Percentiles rank a stretch among this genome's conserved stretches.
Conservation (phyloP, 1,140 invertebrate species). For the Zeugodacus cucurbitae region DNA sequence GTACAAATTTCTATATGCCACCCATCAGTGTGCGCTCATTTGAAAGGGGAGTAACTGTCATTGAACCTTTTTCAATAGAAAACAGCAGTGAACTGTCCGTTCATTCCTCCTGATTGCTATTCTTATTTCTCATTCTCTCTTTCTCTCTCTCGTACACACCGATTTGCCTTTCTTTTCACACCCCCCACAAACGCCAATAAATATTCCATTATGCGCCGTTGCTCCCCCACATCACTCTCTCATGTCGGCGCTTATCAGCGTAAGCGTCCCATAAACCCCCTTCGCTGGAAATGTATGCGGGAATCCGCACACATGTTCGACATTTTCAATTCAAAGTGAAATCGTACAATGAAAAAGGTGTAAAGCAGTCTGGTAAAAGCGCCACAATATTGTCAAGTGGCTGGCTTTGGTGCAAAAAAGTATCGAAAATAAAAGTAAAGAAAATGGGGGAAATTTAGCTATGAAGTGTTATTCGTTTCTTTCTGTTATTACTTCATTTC, state of each 20-base stretch:
- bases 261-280: neutral
- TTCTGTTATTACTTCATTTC: neutral
- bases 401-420: neutral
- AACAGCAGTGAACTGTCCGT: neutral
- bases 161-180: neutral
- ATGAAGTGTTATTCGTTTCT: neutral
- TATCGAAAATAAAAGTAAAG: neutral
- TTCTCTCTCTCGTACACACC: neutral
- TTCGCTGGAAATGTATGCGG: conserved; percentile 18
- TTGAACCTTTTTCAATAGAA: conserved; percentile 4
- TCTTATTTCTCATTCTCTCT: neutral
- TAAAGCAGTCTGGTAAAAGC: neutral
- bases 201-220: neutral
- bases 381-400: neutral
- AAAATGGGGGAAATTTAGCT: neutral
- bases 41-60: neutral
- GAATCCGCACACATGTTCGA: conserved; percentile 24
- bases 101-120: neutral
- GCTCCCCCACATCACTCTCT: neutral
- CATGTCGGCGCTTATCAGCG: neutral
- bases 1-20: neutral
- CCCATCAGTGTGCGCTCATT: neutral
- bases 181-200: neutral
- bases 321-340: conserved; percentile 1
- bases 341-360: neutral